phyloP scores from a whole-genome alignment of 1,140 invertebrate genomes.

The Drosophila sproati region DNA sequence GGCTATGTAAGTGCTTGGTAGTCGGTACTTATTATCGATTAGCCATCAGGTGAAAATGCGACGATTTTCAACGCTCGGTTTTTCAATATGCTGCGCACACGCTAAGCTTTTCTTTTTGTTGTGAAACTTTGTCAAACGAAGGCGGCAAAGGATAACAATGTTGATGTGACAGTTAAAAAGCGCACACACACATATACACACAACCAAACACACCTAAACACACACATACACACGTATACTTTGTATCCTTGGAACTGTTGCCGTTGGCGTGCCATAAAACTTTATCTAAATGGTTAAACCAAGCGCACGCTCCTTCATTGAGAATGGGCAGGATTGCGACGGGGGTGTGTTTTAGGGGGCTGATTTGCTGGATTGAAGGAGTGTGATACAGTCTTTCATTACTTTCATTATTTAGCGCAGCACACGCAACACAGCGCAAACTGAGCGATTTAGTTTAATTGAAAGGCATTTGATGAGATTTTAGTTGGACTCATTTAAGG shows the following conservation, averaged over 20 bases:
- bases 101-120: slow-evolving; percentile 42
- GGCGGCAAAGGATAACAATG: slow-evolving; percentile 50
- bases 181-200: slow-evolving; percentile 12
- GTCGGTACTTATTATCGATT: slow-evolving; percentile 73
- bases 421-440: slow-evolving; percentile 44
- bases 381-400: slow-evolving; percentile 39
- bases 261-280: slow-evolving; percentile 74
- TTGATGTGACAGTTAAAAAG: slow-evolving; percentile 47
- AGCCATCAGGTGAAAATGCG: slow-evolving; percentile 71
- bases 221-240: neutral
- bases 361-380: neutral
- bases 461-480: slow-evolving; percentile 65
- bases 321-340: slow-evolving; percentile 10
- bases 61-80: slow-evolving; percentile 37
- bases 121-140: slow-evolving; percentile 73
- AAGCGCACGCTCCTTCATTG: slow-evolving; percentile 56
- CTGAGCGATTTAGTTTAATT: slow-evolving; percentile 64
- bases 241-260: slow-evolving; percentile 33
- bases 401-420: slow-evolving; percentile 53
- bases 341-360: neutral
- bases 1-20: slow-evolving; percentile 37
- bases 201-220: slow-evolving; percentile 6
- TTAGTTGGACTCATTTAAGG: slow-evolving; percentile 43
- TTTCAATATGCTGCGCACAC: slow-evolving; percentile 73
- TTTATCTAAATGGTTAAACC: slow-evolving; percentile 78